Evolutionary conservation across 2,888 invertebrate species (phyloP).

Genomic region (Mesorhabditis sp.): DNA sequence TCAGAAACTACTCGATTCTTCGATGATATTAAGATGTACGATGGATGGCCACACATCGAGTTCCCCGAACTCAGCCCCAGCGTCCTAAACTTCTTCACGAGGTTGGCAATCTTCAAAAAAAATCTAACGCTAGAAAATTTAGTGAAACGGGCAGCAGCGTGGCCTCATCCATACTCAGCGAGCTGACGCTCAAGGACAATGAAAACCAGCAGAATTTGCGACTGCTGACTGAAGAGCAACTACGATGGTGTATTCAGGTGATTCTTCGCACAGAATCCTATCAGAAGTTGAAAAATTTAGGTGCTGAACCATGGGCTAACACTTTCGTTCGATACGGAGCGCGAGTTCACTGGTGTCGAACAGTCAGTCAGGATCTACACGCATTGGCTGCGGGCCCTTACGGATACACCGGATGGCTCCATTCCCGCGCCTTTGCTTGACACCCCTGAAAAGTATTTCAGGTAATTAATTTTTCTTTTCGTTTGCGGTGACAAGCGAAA

Average conservation of each 20-base stretch:
- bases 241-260: constrained; percentile 57
- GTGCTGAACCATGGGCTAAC: constrained; percentile 49
- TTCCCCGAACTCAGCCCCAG: constrained; percentile 46
- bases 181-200: constrained; percentile 25
- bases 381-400: constrained; percentile 37
- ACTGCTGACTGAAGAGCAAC: constrained; percentile 42
- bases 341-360: constrained; percentile 45
- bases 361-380: constrained; percentile 35
- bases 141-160: constrained; percentile 15
- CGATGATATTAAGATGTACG: constrained; percentile 33
- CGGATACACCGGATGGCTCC: constrained; percentile 32
- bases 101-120: constrained; percentile 20
- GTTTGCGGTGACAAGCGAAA: background rate
- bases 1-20: background rate
- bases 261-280: background rate
- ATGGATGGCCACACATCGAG: constrained; percentile 54
- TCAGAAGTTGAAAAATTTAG: constrained; percentile 16
- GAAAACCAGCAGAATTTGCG: constrained; percentile 28
- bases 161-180: constrained; percentile 28
- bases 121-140: background rate
- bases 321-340: constrained; percentile 37
- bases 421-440: constrained; percentile 36
- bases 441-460: constrained; percentile 43
- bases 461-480: constrained; percentile 12
- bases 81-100: constrained; percentile 50